These are phyloP conservation scores for Lucifuga dentata DNA, from an alignment of 2,113 vertebrate species.

Conservation along the genomic window DNA sequence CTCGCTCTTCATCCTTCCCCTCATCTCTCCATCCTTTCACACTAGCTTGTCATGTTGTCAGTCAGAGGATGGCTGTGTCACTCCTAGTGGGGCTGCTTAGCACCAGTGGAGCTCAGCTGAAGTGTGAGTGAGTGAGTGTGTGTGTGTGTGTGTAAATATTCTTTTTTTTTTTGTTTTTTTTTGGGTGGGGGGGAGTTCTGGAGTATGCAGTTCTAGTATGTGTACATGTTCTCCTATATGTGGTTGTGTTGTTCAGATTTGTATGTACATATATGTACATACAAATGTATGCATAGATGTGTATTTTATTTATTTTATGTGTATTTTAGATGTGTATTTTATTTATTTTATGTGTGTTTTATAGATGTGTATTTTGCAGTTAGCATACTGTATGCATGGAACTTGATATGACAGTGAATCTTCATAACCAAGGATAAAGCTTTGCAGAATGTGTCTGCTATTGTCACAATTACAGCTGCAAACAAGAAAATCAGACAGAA, in stretches of 20 bases:
- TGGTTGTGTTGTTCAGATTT: too few species aligned
- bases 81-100: slow-evolving; percentile 53
- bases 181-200: slow-evolving; percentile 2
- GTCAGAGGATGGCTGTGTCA: slow-evolving; percentile 60
- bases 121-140: slow-evolving; percentile 26
- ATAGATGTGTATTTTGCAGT: too few species aligned
- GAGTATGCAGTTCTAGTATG: too few species aligned
- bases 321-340: too few species aligned
- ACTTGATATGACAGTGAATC: too few species aligned
- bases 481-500: slow-evolving; percentile 19
- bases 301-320: too few species aligned
- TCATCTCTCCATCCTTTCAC: slow-evolving; percentile 58
- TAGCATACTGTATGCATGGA: too few species aligned
- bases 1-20: slow-evolving; percentile 41
- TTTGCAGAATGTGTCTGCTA: slow-evolving; percentile 41
- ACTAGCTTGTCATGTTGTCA: slow-evolving; percentile 63
- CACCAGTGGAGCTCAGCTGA: slow-evolving; percentile 44
- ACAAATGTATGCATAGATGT: too few species aligned
- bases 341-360: too few species aligned
- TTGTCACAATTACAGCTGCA: slow-evolving; percentile 34
- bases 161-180: slow-evolving; percentile 13
- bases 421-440: too few species aligned
- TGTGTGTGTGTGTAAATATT: slow-evolving; percentile 1
- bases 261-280: too few species aligned
- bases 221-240: too few species aligned